phyloP scores from a whole-genome alignment of 1,140 invertebrate genomes.

The Drosophila guanche region DNA sequence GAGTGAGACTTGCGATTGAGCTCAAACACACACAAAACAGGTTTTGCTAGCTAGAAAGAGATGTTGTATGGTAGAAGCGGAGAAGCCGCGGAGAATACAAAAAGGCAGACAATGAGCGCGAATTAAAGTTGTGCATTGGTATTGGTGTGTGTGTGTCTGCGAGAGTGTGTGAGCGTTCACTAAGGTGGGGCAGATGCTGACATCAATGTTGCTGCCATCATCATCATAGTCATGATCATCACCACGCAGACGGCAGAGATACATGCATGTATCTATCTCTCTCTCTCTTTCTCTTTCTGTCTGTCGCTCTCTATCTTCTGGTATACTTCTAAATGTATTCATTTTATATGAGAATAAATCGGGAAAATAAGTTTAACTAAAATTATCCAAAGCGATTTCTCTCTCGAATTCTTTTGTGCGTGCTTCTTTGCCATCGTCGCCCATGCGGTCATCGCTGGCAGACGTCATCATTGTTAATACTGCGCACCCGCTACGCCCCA shows the following conservation, averaged over 20 bases:
- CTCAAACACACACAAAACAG: slow-evolving; percentile 53
- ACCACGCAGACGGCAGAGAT: slow-evolving; percentile 3
- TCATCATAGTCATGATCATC: slow-evolving; percentile 15
- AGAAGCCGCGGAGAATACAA: slow-evolving; percentile 31
- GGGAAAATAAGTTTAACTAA: too few relatives aligned
- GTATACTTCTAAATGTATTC: too few relatives aligned
- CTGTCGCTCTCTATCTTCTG: slow-evolving; percentile 12
- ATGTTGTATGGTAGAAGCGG: slow-evolving; percentile 32
- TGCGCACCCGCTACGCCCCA: slow-evolving; percentile 64
- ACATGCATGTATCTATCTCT: too few relatives aligned
- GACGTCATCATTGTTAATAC: slow-evolving; percentile 69
- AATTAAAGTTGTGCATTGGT: slow-evolving; percentile 48
- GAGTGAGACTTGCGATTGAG: too few relatives aligned
- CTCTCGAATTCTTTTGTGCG: slow-evolving; percentile 2
- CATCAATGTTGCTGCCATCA: slow-evolving; percentile 32
- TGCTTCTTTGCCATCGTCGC: slow-evolving; percentile 17
- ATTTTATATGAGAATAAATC: too few relatives aligned
- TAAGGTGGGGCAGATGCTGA: slow-evolving; percentile 63
- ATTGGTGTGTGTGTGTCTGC: slow-evolving; percentile 12
- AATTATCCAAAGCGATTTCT: too few relatives aligned
- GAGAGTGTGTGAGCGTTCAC: slow-evolving; percentile 23
- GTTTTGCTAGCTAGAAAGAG: slow-evolving; percentile 56
- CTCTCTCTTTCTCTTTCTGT: not conserved
- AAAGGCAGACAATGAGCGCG: slow-evolving; percentile 71
- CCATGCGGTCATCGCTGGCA: slow-evolving; percentile 59